phyloP scores from a whole-genome alignment of 2,888 invertebrate genomes.

The Perithous albicinctus region DNA sequence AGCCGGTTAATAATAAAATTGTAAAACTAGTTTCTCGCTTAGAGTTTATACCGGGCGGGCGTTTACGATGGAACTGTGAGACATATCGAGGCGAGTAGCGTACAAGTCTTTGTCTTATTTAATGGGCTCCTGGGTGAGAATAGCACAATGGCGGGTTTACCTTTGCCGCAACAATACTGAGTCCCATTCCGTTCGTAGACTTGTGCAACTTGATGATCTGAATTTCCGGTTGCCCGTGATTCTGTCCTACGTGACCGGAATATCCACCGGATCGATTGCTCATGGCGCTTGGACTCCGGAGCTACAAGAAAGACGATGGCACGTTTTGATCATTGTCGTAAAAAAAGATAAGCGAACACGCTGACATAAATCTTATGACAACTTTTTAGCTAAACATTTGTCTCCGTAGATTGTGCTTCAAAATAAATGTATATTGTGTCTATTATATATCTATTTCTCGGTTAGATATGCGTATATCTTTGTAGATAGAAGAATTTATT shows the following conservation, averaged over 20 bases:
- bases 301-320: slow-evolving; percentile 79
- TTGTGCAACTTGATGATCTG: slow-evolving; percentile 96
- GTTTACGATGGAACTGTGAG: slow-evolving; percentile 33
- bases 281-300: slow-evolving; percentile 89
- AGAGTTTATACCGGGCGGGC: slow-evolving; percentile 6
- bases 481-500: too few species aligned
- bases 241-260: slow-evolving; percentile 77
- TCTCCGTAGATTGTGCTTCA: neutral
- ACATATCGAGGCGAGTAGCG: slow-evolving; percentile 42
- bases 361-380: neutral
- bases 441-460: too few species aligned
- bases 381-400: neutral
- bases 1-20: slow-evolving; percentile 40
- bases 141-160: slow-evolving; percentile 83
- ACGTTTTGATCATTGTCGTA: neutral
- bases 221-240: slow-evolving; percentile 89
- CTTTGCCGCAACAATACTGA: slow-evolving; percentile 99
- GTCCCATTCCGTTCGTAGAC: slow-evolving; percentile 98
- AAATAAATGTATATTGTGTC: neutral
- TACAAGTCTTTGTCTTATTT: slow-evolving; percentile 59
- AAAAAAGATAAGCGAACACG: neutral
- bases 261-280: slow-evolving; percentile 86
- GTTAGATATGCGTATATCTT: too few species aligned
- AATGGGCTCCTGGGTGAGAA: slow-evolving; percentile 46
- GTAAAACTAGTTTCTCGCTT: slow-evolving; percentile 63